Percentiles rank a stretch among this genome's conserved stretches.
Conservation (phyloP, 2,888 invertebrate species). For the Cosmia pyralina region DNA sequence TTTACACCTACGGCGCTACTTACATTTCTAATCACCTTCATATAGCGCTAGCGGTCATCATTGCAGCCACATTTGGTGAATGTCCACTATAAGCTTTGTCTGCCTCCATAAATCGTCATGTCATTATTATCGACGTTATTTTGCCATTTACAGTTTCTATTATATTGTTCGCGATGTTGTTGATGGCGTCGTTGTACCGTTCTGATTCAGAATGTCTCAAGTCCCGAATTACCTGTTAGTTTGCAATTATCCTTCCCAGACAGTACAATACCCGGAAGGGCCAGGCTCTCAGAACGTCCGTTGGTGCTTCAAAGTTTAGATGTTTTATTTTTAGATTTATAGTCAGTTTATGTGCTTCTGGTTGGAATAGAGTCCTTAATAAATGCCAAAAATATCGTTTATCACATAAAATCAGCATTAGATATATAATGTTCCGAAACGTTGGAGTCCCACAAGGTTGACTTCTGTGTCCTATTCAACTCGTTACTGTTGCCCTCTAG, state of each 20-base stretch:
- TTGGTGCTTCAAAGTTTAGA: conserved; percentile 3
- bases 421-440: neutral
- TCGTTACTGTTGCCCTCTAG: neutral
- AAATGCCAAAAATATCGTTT: neutral
- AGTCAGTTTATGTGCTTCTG: conserved; percentile 1
- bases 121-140: conserved; percentile 2
- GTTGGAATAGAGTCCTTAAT: conserved; percentile 2
- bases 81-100: conserved; percentile 9
- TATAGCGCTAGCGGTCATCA: conserved; percentile 5
- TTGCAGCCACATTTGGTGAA: conserved; percentile 9
- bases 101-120: conserved; percentile 8
- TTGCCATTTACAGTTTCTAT: neutral
- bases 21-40: conserved; percentile 33
- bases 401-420: neutral
- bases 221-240: neutral
- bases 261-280: conserved; percentile 2
- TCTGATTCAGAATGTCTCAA: neutral
- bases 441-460: conserved; percentile 7
- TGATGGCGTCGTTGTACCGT: neutral
- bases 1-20: conserved; percentile 18
- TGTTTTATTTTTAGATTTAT: neutral
- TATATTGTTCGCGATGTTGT: neutral
- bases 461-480: conserved; percentile 4
- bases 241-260: neutral
- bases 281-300: conserved; percentile 8